These are phyloP conservation scores for Agriotes lineatus DNA, from an alignment of 2,888 invertebrate species.

Conservation along the genomic window DNA sequence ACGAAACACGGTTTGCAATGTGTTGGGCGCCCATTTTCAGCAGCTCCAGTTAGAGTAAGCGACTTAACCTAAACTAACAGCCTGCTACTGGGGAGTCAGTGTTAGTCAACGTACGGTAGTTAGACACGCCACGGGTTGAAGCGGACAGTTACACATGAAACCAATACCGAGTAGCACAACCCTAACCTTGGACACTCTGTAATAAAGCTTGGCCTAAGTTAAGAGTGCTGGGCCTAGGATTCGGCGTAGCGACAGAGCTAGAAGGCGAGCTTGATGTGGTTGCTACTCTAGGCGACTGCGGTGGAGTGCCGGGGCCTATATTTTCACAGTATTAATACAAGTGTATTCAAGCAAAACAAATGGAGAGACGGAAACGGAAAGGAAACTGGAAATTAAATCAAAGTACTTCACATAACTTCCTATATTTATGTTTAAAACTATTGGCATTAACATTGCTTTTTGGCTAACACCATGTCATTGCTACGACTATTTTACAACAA, in stretches of 20 bases:
- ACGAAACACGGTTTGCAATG: no score
- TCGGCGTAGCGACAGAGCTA: constrained; percentile 58
- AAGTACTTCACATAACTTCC: no score
- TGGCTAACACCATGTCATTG: no score
- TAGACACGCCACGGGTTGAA: neutral
- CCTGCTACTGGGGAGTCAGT: neutral
- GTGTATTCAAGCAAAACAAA: constrained; percentile 5
- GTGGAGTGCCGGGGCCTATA: constrained; percentile 64
- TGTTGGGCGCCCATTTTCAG: no score
- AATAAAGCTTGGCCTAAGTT: constrained; percentile 66
- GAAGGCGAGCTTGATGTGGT: constrained; percentile 61
- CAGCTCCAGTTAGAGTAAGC: no score
- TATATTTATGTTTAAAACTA: no score
- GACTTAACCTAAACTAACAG: neutral
- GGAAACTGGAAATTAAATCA: no score
- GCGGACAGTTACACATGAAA: constrained; percentile 22
- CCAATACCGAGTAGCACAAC: constrained; percentile 15
- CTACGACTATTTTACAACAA: no score
- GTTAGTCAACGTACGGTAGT: neutral
- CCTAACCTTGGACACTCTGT: constrained; percentile 68
- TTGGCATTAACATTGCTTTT: no score
- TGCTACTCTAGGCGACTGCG: constrained; percentile 63
- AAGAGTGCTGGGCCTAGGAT: constrained; percentile 57
- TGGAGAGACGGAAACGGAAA: neutral
- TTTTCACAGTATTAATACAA: constrained; percentile 28